phyloP scores from a whole-genome alignment of 35 echinoderm and acorn worm genomes.

The Heliocidaris erythrogramma region DNA sequence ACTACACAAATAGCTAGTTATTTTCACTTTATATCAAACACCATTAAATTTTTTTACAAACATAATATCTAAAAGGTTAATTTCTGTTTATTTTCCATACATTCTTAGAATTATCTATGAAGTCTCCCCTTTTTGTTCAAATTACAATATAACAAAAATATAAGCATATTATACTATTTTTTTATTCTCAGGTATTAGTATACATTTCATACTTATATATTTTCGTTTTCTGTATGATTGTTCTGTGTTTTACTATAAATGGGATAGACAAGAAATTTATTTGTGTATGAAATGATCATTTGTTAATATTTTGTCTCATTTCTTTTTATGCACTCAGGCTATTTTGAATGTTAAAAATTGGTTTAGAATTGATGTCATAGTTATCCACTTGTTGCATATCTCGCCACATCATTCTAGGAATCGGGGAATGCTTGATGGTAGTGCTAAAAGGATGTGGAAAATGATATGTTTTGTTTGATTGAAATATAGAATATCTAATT shows the following conservation, averaged over 20 bases:
- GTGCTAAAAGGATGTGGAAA: not conserved
- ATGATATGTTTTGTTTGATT: slow-evolving; percentile 6
- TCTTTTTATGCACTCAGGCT: not conserved
- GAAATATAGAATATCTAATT: not conserved
- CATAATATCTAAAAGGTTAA: too few relatives aligned
- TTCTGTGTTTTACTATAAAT: not conserved
- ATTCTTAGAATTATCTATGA: too few relatives aligned
- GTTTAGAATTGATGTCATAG: not conserved
- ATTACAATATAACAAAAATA: not conserved
- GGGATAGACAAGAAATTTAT: not conserved
- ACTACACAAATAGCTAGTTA: too few relatives aligned
- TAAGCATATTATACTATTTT: not conserved
- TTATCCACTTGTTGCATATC: not conserved
- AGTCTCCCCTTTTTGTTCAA: not conserved
- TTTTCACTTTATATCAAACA: too few relatives aligned
- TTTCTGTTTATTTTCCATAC: too few relatives aligned
- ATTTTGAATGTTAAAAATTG: not conserved
- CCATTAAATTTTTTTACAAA: too few relatives aligned
- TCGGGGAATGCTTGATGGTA: not conserved
- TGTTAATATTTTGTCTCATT: not conserved
- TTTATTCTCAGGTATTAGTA: not conserved
- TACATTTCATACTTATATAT: not conserved
- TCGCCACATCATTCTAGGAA: not conserved
- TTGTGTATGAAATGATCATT: not conserved
- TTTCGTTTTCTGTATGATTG: not conserved